Base-by-base conservation (phyloP, 2,113 vertebrate genomes). In the Corythaeola cristata region DNA sequence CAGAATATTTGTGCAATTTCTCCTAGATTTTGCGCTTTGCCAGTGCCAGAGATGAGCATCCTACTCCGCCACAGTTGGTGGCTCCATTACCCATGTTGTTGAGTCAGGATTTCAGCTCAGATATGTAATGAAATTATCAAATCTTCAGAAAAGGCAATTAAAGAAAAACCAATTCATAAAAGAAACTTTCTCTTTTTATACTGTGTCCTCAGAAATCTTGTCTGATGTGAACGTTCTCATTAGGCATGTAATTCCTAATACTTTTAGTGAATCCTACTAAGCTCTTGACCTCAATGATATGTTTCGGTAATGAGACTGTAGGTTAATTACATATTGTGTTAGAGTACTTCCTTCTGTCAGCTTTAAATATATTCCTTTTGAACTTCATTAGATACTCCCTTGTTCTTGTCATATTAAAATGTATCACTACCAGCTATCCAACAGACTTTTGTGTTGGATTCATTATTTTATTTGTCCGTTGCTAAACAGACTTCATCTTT, bases 251-350 rank as follows among this genome's bases (percentile, higher is more conserved):
- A 74, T 86, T 92, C 56, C 68, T 44, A n/a, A 74, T 90, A 67
- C 59, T 96, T 85, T 69, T 45, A 60, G 87, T 76, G 81, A 90
- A 47, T 94, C 26, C 62, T 93, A 12, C 85, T 88, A 88, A 94
- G 72, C 59, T 90, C 85, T 94, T 94, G 82, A 94, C 67, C 88
- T 84, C 64, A 49, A 12, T 53, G 52, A 71, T 88, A 52, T 0
- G 1, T 93, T 83, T 81, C 14, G 1, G 18, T 96, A 95, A 90
- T 78, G 72, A 92, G 26, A 60, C 59, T 92, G 63, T 33, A 89
- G 88, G 85, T 95, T 96, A 96, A 96, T 97, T 92, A 60, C 75
- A 55, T 67, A 88, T 92, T 93, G 82, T 95, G 72, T 84, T 88
- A 68, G 73, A 95, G 55, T 45, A 55, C 76, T 94, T 95, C 59